Conservation (phyloP, 2,113 vertebrate species). For the Cercopithecus mona region DNA sequence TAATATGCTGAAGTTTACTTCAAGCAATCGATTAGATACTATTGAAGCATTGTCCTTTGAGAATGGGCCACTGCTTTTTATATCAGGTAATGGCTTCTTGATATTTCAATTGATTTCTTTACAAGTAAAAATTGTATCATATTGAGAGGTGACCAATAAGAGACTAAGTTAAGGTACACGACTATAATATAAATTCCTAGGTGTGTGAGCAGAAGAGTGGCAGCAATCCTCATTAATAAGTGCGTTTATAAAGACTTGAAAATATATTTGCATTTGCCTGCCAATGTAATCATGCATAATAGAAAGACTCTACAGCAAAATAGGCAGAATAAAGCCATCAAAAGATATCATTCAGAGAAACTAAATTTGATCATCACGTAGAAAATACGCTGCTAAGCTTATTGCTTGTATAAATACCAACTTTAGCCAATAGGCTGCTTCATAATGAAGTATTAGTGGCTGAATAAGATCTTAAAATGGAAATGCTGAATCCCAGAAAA, state of each 20-base stretch:
- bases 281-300: conserved; percentile 36
- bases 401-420: conserved; percentile 54
- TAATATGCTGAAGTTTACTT: not conserved
- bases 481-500: conserved; percentile 63
- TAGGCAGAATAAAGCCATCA: conserved; percentile 51
- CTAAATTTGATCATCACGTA: conserved; percentile 57
- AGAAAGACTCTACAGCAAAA: conserved; percentile 53
- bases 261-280: conserved; percentile 42
- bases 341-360: conserved; percentile 26
- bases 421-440: conserved; percentile 61
- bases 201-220: not conserved
- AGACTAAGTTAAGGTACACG: not conserved
- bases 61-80: not conserved
- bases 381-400: conserved; percentile 63
- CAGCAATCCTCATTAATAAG: not conserved
- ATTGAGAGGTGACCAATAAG: not conserved
- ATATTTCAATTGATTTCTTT: not conserved
- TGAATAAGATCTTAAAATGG: conserved; percentile 72
- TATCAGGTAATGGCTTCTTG: not conserved
- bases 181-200: not conserved
- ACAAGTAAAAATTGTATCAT: not conserved
- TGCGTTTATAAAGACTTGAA: not conserved
- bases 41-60: not conserved
- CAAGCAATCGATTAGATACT: not conserved
- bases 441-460: conserved; percentile 53